A percentile compares a stretch with the other conserved stretches of the same genome.
Conservation (phyloP, 2,113 vertebrate genomes). For the Apistogramma diplotaenia region DNA sequence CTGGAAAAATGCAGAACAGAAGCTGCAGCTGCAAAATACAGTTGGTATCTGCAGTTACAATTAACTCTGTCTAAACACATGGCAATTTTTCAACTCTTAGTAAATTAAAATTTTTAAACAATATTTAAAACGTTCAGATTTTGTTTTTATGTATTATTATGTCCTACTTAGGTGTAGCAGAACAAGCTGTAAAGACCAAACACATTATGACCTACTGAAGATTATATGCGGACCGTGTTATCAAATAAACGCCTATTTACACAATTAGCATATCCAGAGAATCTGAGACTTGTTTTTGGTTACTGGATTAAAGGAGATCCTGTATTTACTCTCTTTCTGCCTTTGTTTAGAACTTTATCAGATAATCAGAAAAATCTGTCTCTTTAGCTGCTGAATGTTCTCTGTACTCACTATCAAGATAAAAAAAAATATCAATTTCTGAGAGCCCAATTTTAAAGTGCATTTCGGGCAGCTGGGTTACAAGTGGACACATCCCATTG, state of each 20-base stretch:
- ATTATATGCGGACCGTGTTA: background rate
- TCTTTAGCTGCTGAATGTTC: background rate
- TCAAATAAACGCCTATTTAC: background rate
- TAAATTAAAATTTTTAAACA: no score
- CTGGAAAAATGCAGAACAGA: background rate
- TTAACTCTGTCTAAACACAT: background rate
- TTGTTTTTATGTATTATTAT: background rate
- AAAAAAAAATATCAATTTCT: background rate
- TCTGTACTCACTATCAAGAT: background rate
- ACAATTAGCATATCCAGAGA: background rate
- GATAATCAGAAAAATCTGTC: background rate
- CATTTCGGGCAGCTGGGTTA: background rate
- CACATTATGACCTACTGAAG: background rate
- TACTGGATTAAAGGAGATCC: background rate
- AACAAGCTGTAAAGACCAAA: background rate
- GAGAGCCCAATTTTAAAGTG: background rate
- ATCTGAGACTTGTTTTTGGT: background rate
- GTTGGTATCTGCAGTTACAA: background rate
- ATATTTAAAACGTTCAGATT: no score
- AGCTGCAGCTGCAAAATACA: background rate
- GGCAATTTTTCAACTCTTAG: no score
- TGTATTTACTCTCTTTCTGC: background rate
- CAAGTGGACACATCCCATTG: no score
- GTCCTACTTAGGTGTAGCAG: background rate
- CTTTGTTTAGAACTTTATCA: background rate